Conservation (phyloP, 2,113 vertebrate species). For the Toxotes chatareus region DNA sequence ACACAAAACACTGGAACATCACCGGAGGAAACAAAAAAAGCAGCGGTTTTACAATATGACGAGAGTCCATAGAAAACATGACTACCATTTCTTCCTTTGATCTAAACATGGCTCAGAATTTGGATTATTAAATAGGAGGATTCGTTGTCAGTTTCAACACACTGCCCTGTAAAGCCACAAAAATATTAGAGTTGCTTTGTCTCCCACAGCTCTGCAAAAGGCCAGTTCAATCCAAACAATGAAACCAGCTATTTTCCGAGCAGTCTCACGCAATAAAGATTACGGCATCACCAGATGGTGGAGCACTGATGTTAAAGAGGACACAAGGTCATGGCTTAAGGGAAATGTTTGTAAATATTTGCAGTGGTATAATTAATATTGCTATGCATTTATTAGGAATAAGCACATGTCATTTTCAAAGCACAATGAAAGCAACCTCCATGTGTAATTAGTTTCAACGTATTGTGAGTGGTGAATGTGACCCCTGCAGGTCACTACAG, state of each 20-base stretch:
- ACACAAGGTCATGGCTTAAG: slow-evolving; percentile 20
- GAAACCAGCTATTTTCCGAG: slow-evolving; percentile 36
- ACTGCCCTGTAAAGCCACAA: slow-evolving; percentile 6
- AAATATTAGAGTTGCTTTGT: slow-evolving; percentile 8
- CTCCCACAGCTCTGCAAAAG: slow-evolving; percentile 23
- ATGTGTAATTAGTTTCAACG: neutral
- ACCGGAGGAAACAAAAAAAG: slow-evolving; percentile 1
- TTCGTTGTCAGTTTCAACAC: slow-evolving; percentile 44
- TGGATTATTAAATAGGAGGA: slow-evolving; percentile 53
- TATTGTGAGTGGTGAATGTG: neutral
- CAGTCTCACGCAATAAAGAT: slow-evolving; percentile 50
- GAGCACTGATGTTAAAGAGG: slow-evolving; percentile 20
- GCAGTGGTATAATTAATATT: neutral
- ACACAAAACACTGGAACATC: slow-evolving; percentile 19
- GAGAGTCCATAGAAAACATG: slow-evolving; percentile 37
- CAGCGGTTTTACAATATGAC: slow-evolving; percentile 9
- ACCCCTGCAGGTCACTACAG: slow-evolving; percentile 2
- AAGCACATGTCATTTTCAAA: neutral
- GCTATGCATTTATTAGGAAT: neutral
- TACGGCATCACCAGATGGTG: slow-evolving; percentile 53
- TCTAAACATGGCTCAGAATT: slow-evolving; percentile 26
- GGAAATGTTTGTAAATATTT: slow-evolving; percentile 41
- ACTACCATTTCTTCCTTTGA: slow-evolving; percentile 43
- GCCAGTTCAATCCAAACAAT: slow-evolving; percentile 12
- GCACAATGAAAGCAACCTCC: neutral